Evolutionary conservation across 2,888 invertebrate species (phyloP).

Genomic region (Amblyjoppa fuscipennis): DNA sequence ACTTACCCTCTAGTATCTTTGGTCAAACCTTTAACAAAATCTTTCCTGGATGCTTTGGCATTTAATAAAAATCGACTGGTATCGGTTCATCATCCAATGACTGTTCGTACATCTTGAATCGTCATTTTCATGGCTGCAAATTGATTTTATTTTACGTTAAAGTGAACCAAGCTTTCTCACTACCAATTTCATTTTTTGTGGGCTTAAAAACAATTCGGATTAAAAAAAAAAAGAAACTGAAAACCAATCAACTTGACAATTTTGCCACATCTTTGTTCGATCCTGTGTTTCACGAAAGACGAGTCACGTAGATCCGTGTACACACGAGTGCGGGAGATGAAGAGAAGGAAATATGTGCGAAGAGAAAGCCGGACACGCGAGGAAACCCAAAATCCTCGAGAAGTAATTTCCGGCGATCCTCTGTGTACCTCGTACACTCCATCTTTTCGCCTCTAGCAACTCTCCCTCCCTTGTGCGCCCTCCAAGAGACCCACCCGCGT

Average conservation of each 20-base stretch:
- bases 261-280: not conserved
- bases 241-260: not conserved
- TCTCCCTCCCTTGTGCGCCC: not conserved
- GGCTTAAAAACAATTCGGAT: not conserved
- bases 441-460: not conserved
- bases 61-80: no score
- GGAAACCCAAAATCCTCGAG: conserved; percentile 58
- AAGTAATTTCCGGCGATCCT: conserved; percentile 64
- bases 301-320: not conserved
- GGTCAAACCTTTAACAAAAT: no score
- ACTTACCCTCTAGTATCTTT: no score
- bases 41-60: no score
- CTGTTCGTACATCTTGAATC: no score
- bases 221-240: not conserved
- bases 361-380: conserved; percentile 28
- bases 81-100: no score
- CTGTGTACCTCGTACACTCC: conserved; percentile 34
- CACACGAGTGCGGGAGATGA: not conserved
- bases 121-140: no score
- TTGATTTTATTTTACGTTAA: no score
- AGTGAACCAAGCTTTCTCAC: not conserved
- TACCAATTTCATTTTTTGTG: not conserved
- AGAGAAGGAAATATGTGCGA: conserved; percentile 10
- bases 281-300: not conserved
- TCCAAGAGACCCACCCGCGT: not conserved